Conservation (phyloP, 92 coral and sea anemone genomes). For the Siderastrea siderea region DNA sequence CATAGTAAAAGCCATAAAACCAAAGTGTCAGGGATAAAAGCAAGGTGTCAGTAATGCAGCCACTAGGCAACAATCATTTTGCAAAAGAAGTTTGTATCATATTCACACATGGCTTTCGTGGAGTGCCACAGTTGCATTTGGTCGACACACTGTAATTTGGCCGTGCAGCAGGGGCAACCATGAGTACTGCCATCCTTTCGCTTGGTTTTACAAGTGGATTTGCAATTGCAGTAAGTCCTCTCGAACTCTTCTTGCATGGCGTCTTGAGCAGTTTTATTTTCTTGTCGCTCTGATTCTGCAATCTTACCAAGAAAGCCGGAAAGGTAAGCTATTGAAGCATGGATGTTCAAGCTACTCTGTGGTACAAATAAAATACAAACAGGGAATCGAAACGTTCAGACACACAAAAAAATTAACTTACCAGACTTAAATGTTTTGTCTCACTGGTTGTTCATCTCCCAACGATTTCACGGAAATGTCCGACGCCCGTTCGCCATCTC, state of each 20-base stretch:
- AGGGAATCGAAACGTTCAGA: no score
- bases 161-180: conserved; percentile 19
- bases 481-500: no score
- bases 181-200: background rate
- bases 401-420: no score
- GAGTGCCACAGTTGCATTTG: conserved; percentile 7
- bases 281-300: background rate
- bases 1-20: background rate
- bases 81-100: conserved; percentile 12
- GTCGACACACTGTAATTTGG: conserved; percentile 4
- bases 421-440: no score
- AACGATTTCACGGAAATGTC: no score
- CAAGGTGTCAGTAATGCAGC: background rate
- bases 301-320: background rate
- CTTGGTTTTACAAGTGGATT: conserved; percentile 18
- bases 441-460: no score
- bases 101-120: conserved; percentile 25
- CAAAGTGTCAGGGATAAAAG: background rate
- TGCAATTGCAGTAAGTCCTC: conserved; percentile 27
- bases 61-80: background rate
- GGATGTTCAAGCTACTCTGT: no score
- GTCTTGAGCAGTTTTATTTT: background rate
- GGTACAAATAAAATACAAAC: no score
- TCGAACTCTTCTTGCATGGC: background rate
- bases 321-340: no score